These are phyloP conservation scores for Augochlorella aurata DNA, from an alignment of 2,888 invertebrate genomes.

Conservation along the genomic window DNA sequence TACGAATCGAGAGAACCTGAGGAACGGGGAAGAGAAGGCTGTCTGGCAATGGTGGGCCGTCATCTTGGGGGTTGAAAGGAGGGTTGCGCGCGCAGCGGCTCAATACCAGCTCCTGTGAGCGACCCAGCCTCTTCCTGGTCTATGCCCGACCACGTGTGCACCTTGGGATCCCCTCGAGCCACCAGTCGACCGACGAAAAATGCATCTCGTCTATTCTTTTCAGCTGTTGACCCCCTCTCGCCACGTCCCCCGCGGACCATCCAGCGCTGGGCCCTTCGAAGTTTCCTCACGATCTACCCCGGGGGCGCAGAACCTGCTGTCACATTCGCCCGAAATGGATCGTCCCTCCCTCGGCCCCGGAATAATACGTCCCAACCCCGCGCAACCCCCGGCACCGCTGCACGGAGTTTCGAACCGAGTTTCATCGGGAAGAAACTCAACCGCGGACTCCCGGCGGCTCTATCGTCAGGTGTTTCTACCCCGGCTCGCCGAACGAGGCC, in stretches of 20 bases:
- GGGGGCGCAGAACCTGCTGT: conserved; percentile 18
- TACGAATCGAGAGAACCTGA: conserved; percentile 31
- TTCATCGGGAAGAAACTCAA: conserved; percentile 42
- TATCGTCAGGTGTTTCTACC: conserved; percentile 1
- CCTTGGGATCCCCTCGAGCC: conserved; percentile 7
- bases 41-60: conserved; percentile 27
- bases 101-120: conserved; percentile 65
- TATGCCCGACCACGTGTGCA: conserved; percentile 53
- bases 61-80: conserved; percentile 42
- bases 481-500: not conserved
- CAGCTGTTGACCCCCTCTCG: conserved; percentile 38
- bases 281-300: conserved; percentile 59
- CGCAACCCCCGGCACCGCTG: not conserved
- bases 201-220: conserved; percentile 73
- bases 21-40: conserved; percentile 9
- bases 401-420: conserved; percentile 10
- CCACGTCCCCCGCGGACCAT: not conserved
- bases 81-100: conserved; percentile 76
- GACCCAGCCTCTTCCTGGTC: conserved; percentile 60
- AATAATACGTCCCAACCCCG: conserved; percentile 26
- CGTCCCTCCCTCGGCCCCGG: not conserved
- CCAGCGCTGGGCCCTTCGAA: conserved; percentile 37
- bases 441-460: not conserved
- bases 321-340: conserved; percentile 11
- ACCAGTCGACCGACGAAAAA: conserved; percentile 63